These are phyloP conservation scores for Atta texana DNA, from an alignment of 1,140 invertebrate species.

Conservation along the genomic window DNA sequence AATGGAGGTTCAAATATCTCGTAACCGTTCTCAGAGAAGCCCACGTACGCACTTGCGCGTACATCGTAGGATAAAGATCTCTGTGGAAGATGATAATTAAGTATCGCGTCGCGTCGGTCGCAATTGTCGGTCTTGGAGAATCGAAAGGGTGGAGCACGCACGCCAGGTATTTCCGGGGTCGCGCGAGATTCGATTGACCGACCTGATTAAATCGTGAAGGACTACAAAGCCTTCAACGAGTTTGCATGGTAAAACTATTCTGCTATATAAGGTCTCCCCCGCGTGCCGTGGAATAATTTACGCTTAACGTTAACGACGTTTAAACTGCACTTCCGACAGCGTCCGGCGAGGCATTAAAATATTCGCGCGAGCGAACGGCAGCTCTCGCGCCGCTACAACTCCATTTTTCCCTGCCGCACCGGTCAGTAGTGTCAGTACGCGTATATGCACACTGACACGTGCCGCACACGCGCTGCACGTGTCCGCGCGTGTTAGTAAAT, in stretches of 20 bases:
- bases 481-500: slow-evolving; percentile 57
- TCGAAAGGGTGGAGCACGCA: background rate
- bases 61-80: background rate
- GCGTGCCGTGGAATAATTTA: slow-evolving; percentile 36
- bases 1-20: slow-evolving; percentile 72
- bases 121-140: background rate
- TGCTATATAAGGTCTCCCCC: background rate
- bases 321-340: slow-evolving; percentile 47
- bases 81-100: background rate
- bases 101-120: background rate
- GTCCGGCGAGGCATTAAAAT: slow-evolving; percentile 24
- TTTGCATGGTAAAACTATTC: background rate
- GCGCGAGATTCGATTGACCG: background rate
- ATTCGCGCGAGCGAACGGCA: slow-evolving; percentile 3
- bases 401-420: slow-evolving; percentile 44
- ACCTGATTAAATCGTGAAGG: background rate
- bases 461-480: slow-evolving; percentile 43
- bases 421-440: background rate
- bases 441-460: slow-evolving; percentile 35
- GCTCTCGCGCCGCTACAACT: slow-evolving; percentile 39
- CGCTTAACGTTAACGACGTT: slow-evolving; percentile 48
- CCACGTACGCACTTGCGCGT: slow-evolving; percentile 46
- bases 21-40: slow-evolving; percentile 61
- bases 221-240: background rate
- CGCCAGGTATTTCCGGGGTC: background rate